A percentile compares a stretch with the other conserved stretches of the same genome.
Evolutionary conservation across 2,888 invertebrate genomes (phyloP).

Genomic region (Macaria notata): DNA sequence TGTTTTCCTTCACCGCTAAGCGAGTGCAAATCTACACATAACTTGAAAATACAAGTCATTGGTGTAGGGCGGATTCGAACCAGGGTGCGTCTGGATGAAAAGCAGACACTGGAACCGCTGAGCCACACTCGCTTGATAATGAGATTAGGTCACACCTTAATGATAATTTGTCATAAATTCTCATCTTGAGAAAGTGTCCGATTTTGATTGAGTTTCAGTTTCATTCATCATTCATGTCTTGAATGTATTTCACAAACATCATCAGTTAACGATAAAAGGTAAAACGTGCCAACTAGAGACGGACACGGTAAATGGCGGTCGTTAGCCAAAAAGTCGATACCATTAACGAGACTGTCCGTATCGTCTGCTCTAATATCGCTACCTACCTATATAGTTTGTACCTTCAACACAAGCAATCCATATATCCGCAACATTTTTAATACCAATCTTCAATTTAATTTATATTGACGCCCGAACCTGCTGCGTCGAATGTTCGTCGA

Average conservation of each 20-base stretch:
- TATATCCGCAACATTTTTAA: conserved; percentile 47
- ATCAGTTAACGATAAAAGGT: too few species aligned
- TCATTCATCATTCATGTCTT: too few species aligned
- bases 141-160: neutral
- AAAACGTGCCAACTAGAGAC: too few species aligned
- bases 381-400: conserved; percentile 4
- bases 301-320: conserved; percentile 34
- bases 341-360: conserved; percentile 49
- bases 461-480: conserved; percentile 41
- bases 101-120: too few species aligned
- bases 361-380: conserved; percentile 33
- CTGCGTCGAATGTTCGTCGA: conserved; percentile 50
- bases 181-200: neutral
- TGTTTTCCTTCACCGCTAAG: too few species aligned
- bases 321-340: conserved; percentile 50
- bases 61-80: too few species aligned
- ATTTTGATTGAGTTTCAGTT: too few species aligned
- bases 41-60: too few species aligned
- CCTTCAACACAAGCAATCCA: conserved; percentile 9
- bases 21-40: too few species aligned
- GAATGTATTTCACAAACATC: too few species aligned
- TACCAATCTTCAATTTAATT: conserved; percentile 51
- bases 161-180: conserved; percentile 33
- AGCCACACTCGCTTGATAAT: too few species aligned
- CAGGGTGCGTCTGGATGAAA: too few species aligned